Evolutionary conservation across 1,140 invertebrate species (phyloP), one percentile per base, ranked within the genome.

Genomic region (Mya arenaria): DNA sequence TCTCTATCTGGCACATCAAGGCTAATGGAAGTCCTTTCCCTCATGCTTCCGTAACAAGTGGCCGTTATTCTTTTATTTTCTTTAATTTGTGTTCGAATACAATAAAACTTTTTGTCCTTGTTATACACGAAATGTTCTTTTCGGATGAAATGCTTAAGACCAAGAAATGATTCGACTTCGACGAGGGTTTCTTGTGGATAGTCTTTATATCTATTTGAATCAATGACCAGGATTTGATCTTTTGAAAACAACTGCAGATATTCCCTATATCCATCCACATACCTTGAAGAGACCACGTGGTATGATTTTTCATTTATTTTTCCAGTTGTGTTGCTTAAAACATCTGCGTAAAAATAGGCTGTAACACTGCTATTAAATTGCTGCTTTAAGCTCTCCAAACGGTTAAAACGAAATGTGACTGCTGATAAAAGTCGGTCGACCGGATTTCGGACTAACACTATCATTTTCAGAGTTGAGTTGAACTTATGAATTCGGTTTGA

Each of bases 191-290:
- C 30, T 17, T 62, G 28, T 19, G 58, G 58, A 8, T 30, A 17
- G 28, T 62, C 4, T 62, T 62, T 62, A 30, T 32, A 62, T 4
- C 36, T 32, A 23, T 62, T 30, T 62, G 58, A 62, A 17, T 62
- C 58, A 62, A 62, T 62, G 19, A 62, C 28, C 36, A 62, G 28
- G 17, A 62, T 23, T 32, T 62, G 58, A 62, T 62, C 58, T 23
- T 4, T 17, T 5, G 3, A 5, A 30, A 62, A 62, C 30, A 32
- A 62, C 19, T 62, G 30, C 4, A 62, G n/a, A 28, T 28, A 62
- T 5, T 30, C 8, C 25, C 4, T 5, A 30, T 23, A 4, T 30
- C 28, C 3, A 5, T 10, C 28, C 8, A 32, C 58, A 28, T 62
- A 62, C 36, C 13, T 15, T 4, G 58, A 62, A 23, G 30, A 17